Conservation (phyloP, 64 coral and sea anemone genomes). For the Acropora yongei region DNA sequence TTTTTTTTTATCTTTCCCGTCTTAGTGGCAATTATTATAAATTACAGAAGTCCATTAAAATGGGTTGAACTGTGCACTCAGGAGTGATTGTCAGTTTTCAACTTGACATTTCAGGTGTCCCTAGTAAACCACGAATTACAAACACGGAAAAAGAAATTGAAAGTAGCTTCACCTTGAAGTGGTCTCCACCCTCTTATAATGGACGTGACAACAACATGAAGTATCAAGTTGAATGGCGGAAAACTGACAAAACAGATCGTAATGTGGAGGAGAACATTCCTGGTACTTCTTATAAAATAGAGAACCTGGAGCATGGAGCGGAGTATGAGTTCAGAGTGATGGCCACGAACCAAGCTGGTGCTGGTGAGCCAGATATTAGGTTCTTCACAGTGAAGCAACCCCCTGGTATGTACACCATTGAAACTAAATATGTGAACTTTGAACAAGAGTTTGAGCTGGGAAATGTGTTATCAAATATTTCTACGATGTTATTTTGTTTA, state of each 20-base stretch:
- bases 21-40: too few species aligned
- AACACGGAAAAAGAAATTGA: not conserved
- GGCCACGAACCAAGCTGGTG: not conserved
- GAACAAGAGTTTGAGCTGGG: too few species aligned
- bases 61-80: too few species aligned
- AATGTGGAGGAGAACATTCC: not conserved
- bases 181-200: conserved; percentile 8
- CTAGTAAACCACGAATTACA: conserved; percentile 21
- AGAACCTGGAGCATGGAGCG: not conserved
- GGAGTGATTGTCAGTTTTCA: too few species aligned
- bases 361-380: conserved; percentile 10
- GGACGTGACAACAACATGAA: conserved; percentile 27
- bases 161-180: conserved; percentile 18
- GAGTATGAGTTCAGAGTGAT: conserved; percentile 39
- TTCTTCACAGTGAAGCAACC: not conserved
- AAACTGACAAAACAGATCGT: not conserved
- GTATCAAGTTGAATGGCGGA: conserved; percentile 51
- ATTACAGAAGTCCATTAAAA: too few species aligned
- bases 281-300: not conserved
- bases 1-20: too few species aligned
- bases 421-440: too few species aligned
- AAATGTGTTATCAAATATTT: too few species aligned
- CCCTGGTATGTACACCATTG: not conserved
- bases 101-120: too few species aligned
- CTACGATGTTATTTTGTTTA: too few species aligned